Conservation (phyloP, 2,888 invertebrate genomes). For the Campoplex capitator region DNA sequence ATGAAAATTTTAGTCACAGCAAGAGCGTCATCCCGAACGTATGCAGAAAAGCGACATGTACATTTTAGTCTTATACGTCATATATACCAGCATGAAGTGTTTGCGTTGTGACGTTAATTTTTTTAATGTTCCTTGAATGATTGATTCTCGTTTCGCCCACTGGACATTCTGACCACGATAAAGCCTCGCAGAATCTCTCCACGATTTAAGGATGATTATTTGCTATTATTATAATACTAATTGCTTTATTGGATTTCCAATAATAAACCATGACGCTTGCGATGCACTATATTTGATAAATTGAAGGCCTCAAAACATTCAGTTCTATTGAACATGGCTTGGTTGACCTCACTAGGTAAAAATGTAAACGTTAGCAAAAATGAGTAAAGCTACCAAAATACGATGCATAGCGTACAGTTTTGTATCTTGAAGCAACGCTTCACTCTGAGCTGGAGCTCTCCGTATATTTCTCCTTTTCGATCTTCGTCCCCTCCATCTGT, state of each 20-base stretch:
- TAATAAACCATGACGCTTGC: no score
- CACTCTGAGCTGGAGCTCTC: constrained; percentile 13
- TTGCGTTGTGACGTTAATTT: constrained; percentile 8
- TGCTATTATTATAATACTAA: no score
- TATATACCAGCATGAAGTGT: constrained; percentile 59
- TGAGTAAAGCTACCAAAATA: constrained; percentile 22
- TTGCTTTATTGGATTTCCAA: no score
- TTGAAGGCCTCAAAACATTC: not conserved
- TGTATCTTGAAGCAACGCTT: constrained; percentile 28
- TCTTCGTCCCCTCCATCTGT: not conserved
- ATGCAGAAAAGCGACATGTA: constrained; percentile 24
- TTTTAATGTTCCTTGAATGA: no score
- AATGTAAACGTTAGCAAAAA: not conserved
- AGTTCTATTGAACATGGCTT: not conserved
- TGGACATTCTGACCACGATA: no score
- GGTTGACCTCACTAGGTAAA: not conserved
- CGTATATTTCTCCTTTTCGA: not conserved
- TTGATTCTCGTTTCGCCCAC: no score
- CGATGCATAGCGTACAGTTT: constrained; percentile 18
- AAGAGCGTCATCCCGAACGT: constrained; percentile 7
- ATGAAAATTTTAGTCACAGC: constrained; percentile 24
- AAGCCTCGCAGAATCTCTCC: no score
- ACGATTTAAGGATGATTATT: no score
- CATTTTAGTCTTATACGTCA: constrained; percentile 56
- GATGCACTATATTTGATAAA: not conserved